These are phyloP conservation scores for Dasypus novemcinctus DNA, from an alignment of 2,113 vertebrate species.

Conservation along the genomic window DNA sequence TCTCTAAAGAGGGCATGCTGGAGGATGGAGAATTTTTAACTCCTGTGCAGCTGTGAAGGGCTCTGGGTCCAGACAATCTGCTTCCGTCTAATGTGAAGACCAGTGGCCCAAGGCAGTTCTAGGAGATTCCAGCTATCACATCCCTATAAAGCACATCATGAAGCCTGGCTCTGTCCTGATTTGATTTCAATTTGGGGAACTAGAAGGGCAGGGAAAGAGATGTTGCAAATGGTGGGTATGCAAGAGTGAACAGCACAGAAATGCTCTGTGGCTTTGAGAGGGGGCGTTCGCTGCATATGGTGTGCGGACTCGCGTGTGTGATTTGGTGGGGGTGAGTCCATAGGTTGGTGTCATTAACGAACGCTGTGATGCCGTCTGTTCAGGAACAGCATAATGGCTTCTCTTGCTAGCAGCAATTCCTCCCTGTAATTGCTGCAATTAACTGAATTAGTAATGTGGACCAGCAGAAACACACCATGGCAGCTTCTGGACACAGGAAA, in stretches of 20 bases:
- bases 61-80: not conserved
- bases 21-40: not conserved
- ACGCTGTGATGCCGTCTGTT: constrained; percentile 70
- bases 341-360: constrained; percentile 73
- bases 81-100: not conserved
- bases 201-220: not conserved
- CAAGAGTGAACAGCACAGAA: not conserved
- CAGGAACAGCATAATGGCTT: constrained; percentile 63
- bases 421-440: constrained; percentile 83
- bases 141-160: not conserved
- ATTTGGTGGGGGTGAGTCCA: not conserved
- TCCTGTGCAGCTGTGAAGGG: not conserved
- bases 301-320: constrained; percentile 53
- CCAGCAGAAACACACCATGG: constrained; percentile 72
- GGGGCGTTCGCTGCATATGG: constrained; percentile 2
- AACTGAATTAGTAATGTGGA: constrained; percentile 81
- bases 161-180: not conserved
- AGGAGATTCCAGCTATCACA: not conserved
- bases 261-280: not conserved
- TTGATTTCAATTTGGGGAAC: not conserved
- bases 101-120: not conserved
- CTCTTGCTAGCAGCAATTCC: constrained; percentile 78
- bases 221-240: not conserved
- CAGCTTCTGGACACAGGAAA: constrained; percentile 75
- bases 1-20: not conserved